Percentiles rank a stretch among this genome's conserved stretches.
Conservation (phyloP, 53 echinoderm and acorn worm genomes). For the Astropecten irregularis region DNA sequence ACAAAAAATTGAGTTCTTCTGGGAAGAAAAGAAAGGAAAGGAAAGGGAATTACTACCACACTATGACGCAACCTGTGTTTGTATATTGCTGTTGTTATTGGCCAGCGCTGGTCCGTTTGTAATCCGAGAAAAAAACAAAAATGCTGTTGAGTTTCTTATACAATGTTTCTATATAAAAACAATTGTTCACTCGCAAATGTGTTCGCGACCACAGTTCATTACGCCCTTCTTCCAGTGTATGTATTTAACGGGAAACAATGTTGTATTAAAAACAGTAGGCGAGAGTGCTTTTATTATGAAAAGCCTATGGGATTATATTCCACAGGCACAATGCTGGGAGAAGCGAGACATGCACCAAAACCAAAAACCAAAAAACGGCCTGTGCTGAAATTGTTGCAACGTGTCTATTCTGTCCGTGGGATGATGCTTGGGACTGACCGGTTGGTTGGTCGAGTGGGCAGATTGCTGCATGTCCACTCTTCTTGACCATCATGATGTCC, state of each 20-base stretch:
- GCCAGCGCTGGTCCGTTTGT: conserved; percentile 36
- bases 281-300: no score
- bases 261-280: conserved; percentile 3
- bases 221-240: conserved; percentile 37
- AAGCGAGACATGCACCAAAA: no score
- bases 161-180: no score
- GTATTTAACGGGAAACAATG: background rate
- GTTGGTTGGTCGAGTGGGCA: conserved; percentile 30
- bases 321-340: background rate
- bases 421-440: no score
- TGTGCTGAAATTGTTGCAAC: no score
- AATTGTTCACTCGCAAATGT: no score
- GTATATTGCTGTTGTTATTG: conserved; percentile 42
- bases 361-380: no score
- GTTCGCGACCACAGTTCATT: background rate
- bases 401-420: no score
- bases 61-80: background rate
- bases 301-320: no score
- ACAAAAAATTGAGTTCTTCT: no score
- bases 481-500: conserved; percentile 20
- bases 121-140: background rate
- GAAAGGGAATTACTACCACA: no score
- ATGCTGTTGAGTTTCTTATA: conserved; percentile 21
- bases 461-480: conserved; percentile 46
- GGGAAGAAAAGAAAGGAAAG: no score